Evolutionary conservation across 64 coral and sea anemone species (phyloP).

Genomic region (Montipora cactus): DNA sequence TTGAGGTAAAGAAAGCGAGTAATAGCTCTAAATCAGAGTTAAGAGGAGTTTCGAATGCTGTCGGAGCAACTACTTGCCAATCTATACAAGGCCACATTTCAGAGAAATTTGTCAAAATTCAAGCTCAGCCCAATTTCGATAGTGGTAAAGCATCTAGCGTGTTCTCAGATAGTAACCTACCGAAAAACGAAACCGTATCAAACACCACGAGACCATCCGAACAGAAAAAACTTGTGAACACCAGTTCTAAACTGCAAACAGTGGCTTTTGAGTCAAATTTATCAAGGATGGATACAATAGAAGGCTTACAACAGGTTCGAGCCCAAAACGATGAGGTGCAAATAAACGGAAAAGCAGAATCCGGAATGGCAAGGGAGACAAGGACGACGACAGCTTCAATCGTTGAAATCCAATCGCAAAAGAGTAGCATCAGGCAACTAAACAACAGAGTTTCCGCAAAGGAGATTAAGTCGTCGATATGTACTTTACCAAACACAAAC

Average conservation of each 20-base stretch:
- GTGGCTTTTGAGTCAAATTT: background rate
- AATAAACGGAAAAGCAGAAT: background rate
- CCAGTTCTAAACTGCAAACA: background rate
- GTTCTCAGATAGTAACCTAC: background rate
- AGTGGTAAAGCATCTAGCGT: background rate
- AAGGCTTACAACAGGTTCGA: background rate
- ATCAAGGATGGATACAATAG: background rate
- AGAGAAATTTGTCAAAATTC: background rate
- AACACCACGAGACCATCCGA: background rate
- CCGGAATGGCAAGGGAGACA: no score
- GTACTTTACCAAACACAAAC: background rate
- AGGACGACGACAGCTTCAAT: background rate
- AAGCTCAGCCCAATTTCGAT: background rate
- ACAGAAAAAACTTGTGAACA: background rate
- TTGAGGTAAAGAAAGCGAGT: background rate
- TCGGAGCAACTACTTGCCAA: background rate
- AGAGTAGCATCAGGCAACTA: background rate
- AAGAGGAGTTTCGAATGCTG: no score
- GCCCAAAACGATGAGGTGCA: background rate
- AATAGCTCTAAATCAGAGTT: background rate
- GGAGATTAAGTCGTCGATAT: no score
- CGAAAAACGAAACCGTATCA: background rate
- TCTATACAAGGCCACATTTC: background rate
- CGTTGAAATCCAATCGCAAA: background rate
- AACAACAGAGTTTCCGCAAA: background rate